A percentile compares a stretch with the other conserved stretches of the same genome.
Evolutionary conservation across 2,888 invertebrate species (phyloP).

Genomic region (Danaus chrysippus): DNA sequence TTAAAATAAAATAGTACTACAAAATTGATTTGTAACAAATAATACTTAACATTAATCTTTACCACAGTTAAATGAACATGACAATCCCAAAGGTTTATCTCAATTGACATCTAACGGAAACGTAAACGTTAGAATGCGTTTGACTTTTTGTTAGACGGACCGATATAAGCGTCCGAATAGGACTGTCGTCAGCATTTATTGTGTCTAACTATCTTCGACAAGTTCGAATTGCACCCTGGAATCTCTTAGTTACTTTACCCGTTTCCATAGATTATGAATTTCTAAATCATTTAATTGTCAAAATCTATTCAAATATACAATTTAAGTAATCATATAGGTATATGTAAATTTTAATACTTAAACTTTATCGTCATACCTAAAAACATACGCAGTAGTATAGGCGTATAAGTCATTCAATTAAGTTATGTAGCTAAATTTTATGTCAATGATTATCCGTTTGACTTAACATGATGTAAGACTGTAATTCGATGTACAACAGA

Average conservation of each 20-base stretch:
- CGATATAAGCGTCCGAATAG: conserved; percentile 50
- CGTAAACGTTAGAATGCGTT: conserved; percentile 32
- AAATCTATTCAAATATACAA: too few relatives aligned
- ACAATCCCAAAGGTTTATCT: conserved; percentile 32
- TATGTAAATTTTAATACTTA: too few relatives aligned
- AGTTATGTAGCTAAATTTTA: conserved; percentile 1
- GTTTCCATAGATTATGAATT: conserved; percentile 37
- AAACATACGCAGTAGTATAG: too few relatives aligned
- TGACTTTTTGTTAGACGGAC: conserved; percentile 45
- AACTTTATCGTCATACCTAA: too few relatives aligned
- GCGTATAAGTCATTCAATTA: too few relatives aligned
- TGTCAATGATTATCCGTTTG: conserved; percentile 1
- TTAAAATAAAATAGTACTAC: too few relatives aligned
- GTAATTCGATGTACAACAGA: conserved; percentile 6
- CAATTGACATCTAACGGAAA: conserved; percentile 35
- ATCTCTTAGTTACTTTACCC: conserved; percentile 35
- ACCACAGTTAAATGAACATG: conserved; percentile 39
- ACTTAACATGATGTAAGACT: conserved; percentile 10
- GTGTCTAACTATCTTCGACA: conserved; percentile 54
- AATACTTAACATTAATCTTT: conserved; percentile 3
- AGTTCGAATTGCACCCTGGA: conserved; percentile 42
- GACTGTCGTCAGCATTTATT: conserved; percentile 55
- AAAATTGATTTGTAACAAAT: neutral
- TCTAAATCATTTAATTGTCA: neutral
- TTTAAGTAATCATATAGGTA: too few relatives aligned